phyloP scores from a whole-genome alignment of 2,888 invertebrate species.

The Acanthococcus lagerstroemiae region DNA sequence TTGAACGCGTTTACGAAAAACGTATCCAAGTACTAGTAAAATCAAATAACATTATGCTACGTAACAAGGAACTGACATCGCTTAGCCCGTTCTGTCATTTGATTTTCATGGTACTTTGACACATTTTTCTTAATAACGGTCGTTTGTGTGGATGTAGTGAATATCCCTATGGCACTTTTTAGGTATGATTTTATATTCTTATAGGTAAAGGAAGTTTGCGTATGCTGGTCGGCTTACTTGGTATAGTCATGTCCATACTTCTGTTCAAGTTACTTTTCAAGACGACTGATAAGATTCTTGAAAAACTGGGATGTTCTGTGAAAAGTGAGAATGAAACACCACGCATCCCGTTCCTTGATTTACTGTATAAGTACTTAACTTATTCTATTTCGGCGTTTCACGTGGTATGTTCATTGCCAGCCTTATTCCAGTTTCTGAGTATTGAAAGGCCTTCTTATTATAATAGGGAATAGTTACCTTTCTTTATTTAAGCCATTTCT shows the following conservation, averaged over 20 bases:
- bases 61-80: no score
- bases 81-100: no score
- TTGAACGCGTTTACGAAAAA: no score
- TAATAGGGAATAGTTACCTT: no score
- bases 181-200: no score
- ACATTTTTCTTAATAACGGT: no score
- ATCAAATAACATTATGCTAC: no score
- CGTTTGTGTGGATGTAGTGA: no score
- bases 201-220: slow-evolving; percentile 47
- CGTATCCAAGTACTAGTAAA: no score
- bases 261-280: slow-evolving; percentile 20
- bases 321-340: slow-evolving; percentile 18
- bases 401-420: slow-evolving; percentile 64
- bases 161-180: no score
- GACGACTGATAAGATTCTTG: slow-evolving; percentile 1
- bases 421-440: slow-evolving; percentile 60
- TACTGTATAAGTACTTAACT: slow-evolving; percentile 71
- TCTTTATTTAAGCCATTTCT: no score
- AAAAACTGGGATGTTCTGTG: background rate
- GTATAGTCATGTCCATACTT: slow-evolving; percentile 50
- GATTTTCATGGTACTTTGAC: no score
- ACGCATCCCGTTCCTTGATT: slow-evolving; percentile 51
- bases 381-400: slow-evolving; percentile 71
- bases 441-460: slow-evolving; percentile 48
- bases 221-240: slow-evolving; percentile 63